phyloP scores from a whole-genome alignment of 2,888 invertebrate genomes.

The Sinopyrophorus schimmeli region DNA sequence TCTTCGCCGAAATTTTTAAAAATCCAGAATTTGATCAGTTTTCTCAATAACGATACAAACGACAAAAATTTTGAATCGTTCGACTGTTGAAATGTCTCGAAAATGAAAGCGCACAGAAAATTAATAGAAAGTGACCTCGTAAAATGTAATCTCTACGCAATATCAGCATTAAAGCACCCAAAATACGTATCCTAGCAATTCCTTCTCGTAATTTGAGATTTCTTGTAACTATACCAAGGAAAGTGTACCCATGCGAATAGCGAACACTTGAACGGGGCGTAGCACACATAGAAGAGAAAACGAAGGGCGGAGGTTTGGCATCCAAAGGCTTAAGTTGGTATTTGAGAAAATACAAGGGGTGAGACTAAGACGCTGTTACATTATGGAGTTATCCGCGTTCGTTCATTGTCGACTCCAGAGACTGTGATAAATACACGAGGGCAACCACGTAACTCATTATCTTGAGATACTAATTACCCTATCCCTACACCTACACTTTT shows the following conservation, averaged over 20 bases:
- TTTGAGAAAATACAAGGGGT: constrained; percentile 14
- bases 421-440: constrained; percentile 49
- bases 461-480: constrained; percentile 47
- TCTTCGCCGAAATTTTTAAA: too few species aligned
- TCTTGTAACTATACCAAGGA: constrained; percentile 25
- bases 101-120: constrained; percentile 19
- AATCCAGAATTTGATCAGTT: too few species aligned
- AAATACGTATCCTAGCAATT: constrained; percentile 26
- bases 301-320: constrained; percentile 9
- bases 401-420: constrained; percentile 48
- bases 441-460: constrained; percentile 51
- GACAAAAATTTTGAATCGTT: too few species aligned
- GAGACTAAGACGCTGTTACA: constrained; percentile 33
- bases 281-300: constrained; percentile 14
- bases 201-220: constrained; percentile 29
- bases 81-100: constrained; percentile 3
- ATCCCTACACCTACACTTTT: constrained; percentile 33
- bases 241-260: constrained; percentile 26
- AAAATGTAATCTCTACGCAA: constrained; percentile 19
- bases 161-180: constrained; percentile 21
- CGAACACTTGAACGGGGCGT: constrained; percentile 24
- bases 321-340: constrained; percentile 20
- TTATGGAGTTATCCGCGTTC: constrained; percentile 45
- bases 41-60: too few species aligned
- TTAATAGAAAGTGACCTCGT: constrained; percentile 27